Evolutionary conservation across 2,113 vertebrate species (phyloP).

Genomic region (Leptosomus discolor): DNA sequence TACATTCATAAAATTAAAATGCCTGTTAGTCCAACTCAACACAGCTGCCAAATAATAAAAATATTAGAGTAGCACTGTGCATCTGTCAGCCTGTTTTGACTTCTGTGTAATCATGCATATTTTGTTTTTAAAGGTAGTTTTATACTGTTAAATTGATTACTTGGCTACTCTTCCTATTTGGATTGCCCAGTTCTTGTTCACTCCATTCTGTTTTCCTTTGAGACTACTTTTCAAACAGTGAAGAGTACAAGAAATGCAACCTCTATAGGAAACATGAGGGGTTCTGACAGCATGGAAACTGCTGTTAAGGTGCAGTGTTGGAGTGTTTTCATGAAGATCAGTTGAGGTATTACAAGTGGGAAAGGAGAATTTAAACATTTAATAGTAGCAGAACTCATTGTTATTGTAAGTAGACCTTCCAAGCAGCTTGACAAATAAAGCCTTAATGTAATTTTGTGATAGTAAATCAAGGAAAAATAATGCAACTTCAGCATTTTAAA

Average conservation of each 20-base stretch:
- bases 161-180: not conserved
- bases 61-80: not conserved
- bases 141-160: not conserved
- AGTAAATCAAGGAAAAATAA: not conserved
- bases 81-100: not conserved
- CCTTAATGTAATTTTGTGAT: not conserved
- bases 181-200: not conserved
- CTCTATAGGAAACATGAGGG: not conserved
- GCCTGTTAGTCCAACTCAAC: not conserved
- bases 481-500: not conserved
- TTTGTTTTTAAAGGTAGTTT: not conserved
- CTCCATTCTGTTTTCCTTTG: not conserved
- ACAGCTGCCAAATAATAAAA: conserved; percentile 14
- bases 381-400: not conserved
- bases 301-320: not conserved
- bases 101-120: not conserved
- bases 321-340: not conserved
- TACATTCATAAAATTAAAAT: conserved; percentile 26
- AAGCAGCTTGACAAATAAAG: not conserved
- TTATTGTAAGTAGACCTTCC: not conserved
- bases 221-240: not conserved
- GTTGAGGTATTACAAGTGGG: accelerated
- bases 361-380: not conserved
- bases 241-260: not conserved
- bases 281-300: not conserved